Base-by-base conservation (phyloP, 2,797 vertebrate genomes). In the Galagoides demidoff region DNA sequence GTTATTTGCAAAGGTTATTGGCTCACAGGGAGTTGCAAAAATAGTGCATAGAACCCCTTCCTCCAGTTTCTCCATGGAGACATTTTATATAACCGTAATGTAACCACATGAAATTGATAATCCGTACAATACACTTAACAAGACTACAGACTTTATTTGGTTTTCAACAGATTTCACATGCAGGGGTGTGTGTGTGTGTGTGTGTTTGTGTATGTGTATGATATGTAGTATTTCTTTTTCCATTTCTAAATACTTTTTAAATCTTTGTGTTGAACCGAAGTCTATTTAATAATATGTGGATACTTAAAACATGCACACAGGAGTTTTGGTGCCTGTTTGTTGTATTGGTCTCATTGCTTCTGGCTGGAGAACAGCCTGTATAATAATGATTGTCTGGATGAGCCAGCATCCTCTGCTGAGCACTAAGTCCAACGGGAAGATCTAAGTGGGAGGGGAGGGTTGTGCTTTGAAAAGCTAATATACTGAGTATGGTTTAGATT, bases 1-100 rank as follows among this genome's bases (percentile, higher is more conserved):
- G 74, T 63, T 93, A 66, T 92, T 89, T 77, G 52, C 92, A 87
- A 70, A 78, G 37, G 63, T 92, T 89, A 63, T 70, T 92, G 57
- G 16, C 22, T 86, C 63, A 91, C 10, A 83, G 49, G 66, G 95
- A 93, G 52, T 86, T 96, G 43, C 49, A 78, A 79, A 86, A 93
- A 43, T 64, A 39, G 13, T 89, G 57, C 22, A 55, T 25, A 55
- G n/a, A 88, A 25, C 87, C 14, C n/a, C 13, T 66, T 79, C 57
- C 5, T 89, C 6, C 34, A 11, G 20, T 37, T 87, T 82, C 29
- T 25, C 13, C 11, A 23, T 52, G 29, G 55, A 49, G 34, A 29
- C 43, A 70, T 71, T 34, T 70, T 89, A 27, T 27, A 8, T 76
- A 76, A 87, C n/a, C 45, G 19, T 63, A 85, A 20, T 19, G 25